Evolutionary conservation across 1,140 invertebrate genomes (phyloP).

Genomic region (Agrypnia vestita): DNA sequence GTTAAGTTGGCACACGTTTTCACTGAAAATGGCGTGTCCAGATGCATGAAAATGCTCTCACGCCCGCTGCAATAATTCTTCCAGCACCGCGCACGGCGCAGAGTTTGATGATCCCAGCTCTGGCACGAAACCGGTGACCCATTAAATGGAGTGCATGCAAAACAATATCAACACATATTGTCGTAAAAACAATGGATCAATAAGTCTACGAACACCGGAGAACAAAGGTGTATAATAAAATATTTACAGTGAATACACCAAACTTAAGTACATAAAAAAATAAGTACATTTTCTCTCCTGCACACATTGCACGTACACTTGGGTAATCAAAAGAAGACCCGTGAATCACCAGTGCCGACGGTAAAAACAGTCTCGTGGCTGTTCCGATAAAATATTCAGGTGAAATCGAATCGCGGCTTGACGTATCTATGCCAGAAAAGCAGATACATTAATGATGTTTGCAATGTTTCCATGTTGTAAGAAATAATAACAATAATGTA

Average conservation of each 20-base stretch:
- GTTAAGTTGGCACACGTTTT: too few species aligned
- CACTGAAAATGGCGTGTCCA: too few species aligned
- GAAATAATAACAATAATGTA: too few species aligned
- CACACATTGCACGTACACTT: slow-evolving; percentile 2
- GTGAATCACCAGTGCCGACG: background rate
- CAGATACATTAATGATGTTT: too few species aligned
- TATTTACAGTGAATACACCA: too few species aligned
- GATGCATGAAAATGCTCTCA: too few species aligned
- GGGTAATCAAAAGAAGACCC: background rate
- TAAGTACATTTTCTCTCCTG: background rate
- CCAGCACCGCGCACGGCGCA: too few species aligned
- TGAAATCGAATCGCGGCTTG: background rate
- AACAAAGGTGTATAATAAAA: background rate
- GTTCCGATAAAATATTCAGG: background rate
- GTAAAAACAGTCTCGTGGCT: background rate
- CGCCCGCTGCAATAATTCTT: too few species aligned
- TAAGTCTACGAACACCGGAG: background rate
- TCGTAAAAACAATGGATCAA: background rate
- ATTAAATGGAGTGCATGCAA: background rate
- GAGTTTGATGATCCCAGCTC: slow-evolving; percentile 1
- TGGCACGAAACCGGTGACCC: background rate
- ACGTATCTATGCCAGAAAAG: too few species aligned
- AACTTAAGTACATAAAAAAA: background rate
- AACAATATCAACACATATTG: background rate
- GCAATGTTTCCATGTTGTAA: too few species aligned